These are phyloP conservation scores for Ibycter americanus DNA, from an alignment of 2,797 vertebrate genomes.

Conservation along the genomic window DNA sequence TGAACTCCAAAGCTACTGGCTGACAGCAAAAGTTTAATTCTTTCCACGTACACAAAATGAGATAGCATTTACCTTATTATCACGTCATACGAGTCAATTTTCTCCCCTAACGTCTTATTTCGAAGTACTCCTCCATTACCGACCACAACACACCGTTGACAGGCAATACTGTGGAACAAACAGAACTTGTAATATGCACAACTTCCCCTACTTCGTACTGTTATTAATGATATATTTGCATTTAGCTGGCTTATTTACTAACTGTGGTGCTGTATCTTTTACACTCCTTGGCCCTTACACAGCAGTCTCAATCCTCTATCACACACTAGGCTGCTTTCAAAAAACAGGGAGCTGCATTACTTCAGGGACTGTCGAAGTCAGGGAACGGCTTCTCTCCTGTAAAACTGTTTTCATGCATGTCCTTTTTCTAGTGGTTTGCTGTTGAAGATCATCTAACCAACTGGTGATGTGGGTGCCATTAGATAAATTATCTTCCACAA, in stretches of 20 bases:
- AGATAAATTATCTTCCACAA: not conserved
- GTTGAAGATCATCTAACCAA: not conserved
- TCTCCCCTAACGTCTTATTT: slow-evolving; percentile 80
- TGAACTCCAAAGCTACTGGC: not conserved
- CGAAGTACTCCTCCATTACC: slow-evolving; percentile 82
- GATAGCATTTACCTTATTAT: slow-evolving; percentile 78
- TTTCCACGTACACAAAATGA: not conserved
- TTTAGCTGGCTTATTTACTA: not conserved
- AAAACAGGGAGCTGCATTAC: not conserved
- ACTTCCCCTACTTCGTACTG: not conserved
- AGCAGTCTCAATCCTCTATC: not conserved
- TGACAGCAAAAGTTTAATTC: not conserved
- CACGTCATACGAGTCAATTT: slow-evolving; percentile 80
- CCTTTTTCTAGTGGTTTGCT: not conserved
- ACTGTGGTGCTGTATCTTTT: not conserved
- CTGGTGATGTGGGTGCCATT: accelerated
- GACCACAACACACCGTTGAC: slow-evolving; percentile 80
- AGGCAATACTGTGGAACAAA: slow-evolving; percentile 71
- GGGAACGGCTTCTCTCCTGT: not conserved
- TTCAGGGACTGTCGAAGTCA: not conserved
- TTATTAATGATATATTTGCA: not conserved
- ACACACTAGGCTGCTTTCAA: not conserved
- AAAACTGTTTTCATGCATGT: not conserved
- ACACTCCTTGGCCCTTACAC: not conserved
- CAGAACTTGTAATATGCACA: not conserved